These are phyloP conservation scores for Hyperoodon ampullatus DNA, from an alignment of 2,113 vertebrate genomes.

Conservation along the genomic window DNA sequence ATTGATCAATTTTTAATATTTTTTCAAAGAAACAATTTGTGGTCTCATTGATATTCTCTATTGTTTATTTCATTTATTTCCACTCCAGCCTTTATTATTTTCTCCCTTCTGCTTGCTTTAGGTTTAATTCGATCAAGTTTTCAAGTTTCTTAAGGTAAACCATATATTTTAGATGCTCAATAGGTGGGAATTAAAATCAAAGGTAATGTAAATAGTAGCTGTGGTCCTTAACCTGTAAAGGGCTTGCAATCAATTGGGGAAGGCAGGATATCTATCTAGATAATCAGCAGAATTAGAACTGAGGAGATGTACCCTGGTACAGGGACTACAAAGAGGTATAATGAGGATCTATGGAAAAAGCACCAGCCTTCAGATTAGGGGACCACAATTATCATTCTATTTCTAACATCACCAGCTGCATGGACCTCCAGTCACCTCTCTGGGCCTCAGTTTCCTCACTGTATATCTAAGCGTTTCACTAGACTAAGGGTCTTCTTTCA, in stretches of 20 bases:
- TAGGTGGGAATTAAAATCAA: slow-evolving; percentile 1
- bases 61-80: background rate
- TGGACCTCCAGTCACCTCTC: background rate
- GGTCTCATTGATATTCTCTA: background rate
- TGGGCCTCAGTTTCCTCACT: background rate
- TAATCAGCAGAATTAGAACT: background rate
- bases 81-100: background rate
- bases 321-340: background rate
- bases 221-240: background rate
- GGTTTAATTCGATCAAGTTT: background rate
- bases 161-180: background rate
- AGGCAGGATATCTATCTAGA: background rate
- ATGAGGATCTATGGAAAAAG: background rate
- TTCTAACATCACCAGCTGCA: background rate
- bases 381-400: background rate
- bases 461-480: background rate
- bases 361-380: background rate
- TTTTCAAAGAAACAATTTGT: background rate
- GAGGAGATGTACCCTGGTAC: accelerated
- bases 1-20: background rate
- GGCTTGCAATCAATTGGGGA: background rate
- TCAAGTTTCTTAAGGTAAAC: background rate
- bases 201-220: background rate
- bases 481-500: background rate
- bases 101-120: background rate